phyloP scores from a whole-genome alignment of 2,888 invertebrate species.

The Troilus luridus region DNA sequence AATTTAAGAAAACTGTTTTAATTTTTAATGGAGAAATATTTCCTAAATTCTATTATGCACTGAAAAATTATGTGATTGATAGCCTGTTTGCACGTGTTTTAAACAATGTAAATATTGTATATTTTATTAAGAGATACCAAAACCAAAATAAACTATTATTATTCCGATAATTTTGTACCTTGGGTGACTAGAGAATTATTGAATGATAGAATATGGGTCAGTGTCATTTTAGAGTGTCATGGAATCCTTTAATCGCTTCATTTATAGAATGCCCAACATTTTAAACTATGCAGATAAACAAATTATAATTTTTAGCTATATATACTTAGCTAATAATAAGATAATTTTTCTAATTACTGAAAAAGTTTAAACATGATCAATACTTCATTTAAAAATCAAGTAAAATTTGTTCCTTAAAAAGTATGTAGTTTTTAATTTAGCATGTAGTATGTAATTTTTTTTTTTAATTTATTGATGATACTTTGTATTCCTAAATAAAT shows the following conservation, averaged over 20 bases:
- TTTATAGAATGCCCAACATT: conserved; percentile 18
- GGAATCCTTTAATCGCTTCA: conserved; percentile 30
- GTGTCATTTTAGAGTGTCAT: not conserved
- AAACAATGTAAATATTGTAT: conserved; percentile 42
- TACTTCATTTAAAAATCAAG: not conserved
- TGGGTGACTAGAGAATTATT: not conserved
- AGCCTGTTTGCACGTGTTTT: not conserved
- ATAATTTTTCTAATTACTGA: not conserved
- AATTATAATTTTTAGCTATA: not conserved
- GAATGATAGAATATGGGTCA: not conserved
- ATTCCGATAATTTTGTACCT: conserved; percentile 48
- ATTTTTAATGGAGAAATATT: conserved; percentile 11
- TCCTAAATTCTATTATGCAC: conserved; percentile 44
- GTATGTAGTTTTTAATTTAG: too few relatives aligned
- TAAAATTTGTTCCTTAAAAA: not conserved
- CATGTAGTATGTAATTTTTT: too few relatives aligned
- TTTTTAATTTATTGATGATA: not conserved
- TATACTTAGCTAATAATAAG: not conserved
- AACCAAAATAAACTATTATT: conserved; percentile 33
- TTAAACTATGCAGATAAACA: not conserved
- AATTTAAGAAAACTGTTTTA: conserved; percentile 24
- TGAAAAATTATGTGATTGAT: conserved; percentile 40
- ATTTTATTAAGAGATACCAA: conserved; percentile 41
- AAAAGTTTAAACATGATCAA: not conserved
- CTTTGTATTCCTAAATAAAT: not conserved